Conservation (phyloP, 2,888 invertebrate species). For the Isoperla grammatica region DNA sequence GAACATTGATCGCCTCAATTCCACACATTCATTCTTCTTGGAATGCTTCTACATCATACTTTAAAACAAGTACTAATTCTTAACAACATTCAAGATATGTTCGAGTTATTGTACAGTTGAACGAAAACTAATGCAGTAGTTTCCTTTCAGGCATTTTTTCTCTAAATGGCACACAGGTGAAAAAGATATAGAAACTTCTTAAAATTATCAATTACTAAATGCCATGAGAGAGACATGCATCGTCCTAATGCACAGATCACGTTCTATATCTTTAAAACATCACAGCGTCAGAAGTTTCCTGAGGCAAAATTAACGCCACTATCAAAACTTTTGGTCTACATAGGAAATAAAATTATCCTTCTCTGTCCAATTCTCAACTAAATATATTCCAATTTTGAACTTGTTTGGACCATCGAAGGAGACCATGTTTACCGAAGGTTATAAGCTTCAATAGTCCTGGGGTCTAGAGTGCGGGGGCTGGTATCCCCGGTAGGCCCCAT, state of each 20-base stretch:
- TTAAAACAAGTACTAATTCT: constrained; percentile 9
- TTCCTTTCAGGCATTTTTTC: constrained; percentile 19
- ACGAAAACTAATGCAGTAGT: constrained; percentile 17
- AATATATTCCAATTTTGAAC: neutral
- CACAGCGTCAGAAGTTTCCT: constrained; percentile 25
- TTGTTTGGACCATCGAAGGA: neutral
- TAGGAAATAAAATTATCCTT: neutral
- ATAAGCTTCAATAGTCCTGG: neutral
- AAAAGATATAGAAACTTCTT: constrained; percentile 13
- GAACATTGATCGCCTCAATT: neutral
- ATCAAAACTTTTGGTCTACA: neutral
- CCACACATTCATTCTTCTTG: neutral
- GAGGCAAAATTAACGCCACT: constrained; percentile 17
- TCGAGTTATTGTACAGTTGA: constrained; percentile 26
- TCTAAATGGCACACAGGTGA: constrained; percentile 26
- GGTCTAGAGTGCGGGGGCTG: neutral
- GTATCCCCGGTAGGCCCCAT: neutral
- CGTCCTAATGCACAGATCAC: neutral
- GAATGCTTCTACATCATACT: constrained; percentile 10
- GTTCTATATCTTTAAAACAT: constrained; percentile 10
- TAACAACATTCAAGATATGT: constrained; percentile 23
- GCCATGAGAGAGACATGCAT: neutral
- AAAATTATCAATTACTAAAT: neutral
- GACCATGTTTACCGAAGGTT: neutral
- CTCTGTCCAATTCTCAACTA: neutral